Evolutionary conservation across 2,888 invertebrate species (phyloP).

Genomic region (Polymixis lichenea): DNA sequence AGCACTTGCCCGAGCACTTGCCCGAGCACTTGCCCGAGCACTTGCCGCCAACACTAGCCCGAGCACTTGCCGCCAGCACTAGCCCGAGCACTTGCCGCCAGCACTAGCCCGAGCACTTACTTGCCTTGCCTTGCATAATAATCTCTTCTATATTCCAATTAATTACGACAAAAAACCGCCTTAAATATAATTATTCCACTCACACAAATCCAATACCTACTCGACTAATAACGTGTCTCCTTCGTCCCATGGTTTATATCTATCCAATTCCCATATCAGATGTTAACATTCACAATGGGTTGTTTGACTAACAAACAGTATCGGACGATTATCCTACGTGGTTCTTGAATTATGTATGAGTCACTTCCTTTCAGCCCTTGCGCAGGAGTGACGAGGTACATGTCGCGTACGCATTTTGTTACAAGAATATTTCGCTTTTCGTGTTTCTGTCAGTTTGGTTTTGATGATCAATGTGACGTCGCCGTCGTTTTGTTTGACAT

Average conservation of each 20-base stretch:
- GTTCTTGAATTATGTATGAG: slow-evolving; percentile 85
- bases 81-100: no score
- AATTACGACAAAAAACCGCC: slow-evolving; percentile 1
- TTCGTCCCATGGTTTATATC: slow-evolving; percentile 32
- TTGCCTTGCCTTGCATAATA: no score
- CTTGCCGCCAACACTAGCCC: no score
- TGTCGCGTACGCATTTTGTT: slow-evolving; percentile 68
- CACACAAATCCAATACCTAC: slow-evolving; percentile 29
- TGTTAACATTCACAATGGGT: slow-evolving; percentile 83
- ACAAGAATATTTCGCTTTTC: slow-evolving; percentile 38
- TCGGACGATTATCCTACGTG: slow-evolving; percentile 82
- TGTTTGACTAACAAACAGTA: slow-evolving; percentile 90
- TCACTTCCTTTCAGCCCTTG: slow-evolving; percentile 79
- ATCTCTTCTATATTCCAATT: neutral
- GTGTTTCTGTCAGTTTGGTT: slow-evolving; percentile 30
- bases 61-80: no score
- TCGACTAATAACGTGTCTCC: slow-evolving; percentile 40
- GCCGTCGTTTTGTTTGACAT: slow-evolving; percentile 13
- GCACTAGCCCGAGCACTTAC: no score
- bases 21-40: no score
- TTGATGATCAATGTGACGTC: slow-evolving; percentile 7
- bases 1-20: no score
- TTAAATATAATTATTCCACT: slow-evolving; percentile 29
- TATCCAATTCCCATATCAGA: slow-evolving; percentile 74
- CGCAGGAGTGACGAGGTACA: slow-evolving; percentile 66